Base-by-base conservation (phyloP, 2,888 invertebrate genomes). In the Arrhopalites spinosus region DNA sequence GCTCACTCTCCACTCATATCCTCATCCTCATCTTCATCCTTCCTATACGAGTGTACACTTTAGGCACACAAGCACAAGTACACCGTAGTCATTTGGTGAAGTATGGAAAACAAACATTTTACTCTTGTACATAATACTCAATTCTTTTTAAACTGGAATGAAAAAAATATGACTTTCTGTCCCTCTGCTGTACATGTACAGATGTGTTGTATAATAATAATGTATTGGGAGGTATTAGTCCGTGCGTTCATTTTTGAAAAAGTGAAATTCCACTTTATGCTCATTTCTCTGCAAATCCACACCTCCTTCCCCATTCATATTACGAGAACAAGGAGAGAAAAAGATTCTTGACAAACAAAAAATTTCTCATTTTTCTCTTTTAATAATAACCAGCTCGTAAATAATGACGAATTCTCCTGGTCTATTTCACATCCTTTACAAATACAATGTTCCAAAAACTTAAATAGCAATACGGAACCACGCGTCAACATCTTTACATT, bases 191-290 rank as follows among this genome's bases (percentile, higher is more conserved):
- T n/a, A n/a, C n/a, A n/a, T n/a, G n/a, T n/a, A n/a, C n/a, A n/a
- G n/a, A n/a, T n/a, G n/a, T n/a, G n/a, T n/a, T n/a, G n/a, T n/a
- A n/a, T n/a, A n/a, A n/a, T n/a, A n/a, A n/a, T n/a, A n/a, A n/a
- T n/a, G n/a, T n/a, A n/a, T n/a, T n/a, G n/a, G n/a, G n/a, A n/a
- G n/a, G n/a, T n/a, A n/a, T 36, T 36, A 36, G 36, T 36, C 11
- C 36, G 36, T 36, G 36, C 36, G 5, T 36, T 3, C 5, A 36
- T 36, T 3, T 36, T 36, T 36, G 5, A 36, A 20, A 20, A 59
- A 13, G 20, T 8, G 50, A 67, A 68, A 68, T 68, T 68, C 68
- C 68, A 68, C 50, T 68, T 68, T 68, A 68, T 68, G 68, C 68
- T 68, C 68, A 68, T 68, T 68, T 68, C 68, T 47, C 47, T 50